A percentile compares a stretch with the other conserved stretches of the same genome.
These are phyloP conservation scores for Himalopsyche japonica DNA, from an alignment of 2,888 invertebrate species.

Conservation along the genomic window DNA sequence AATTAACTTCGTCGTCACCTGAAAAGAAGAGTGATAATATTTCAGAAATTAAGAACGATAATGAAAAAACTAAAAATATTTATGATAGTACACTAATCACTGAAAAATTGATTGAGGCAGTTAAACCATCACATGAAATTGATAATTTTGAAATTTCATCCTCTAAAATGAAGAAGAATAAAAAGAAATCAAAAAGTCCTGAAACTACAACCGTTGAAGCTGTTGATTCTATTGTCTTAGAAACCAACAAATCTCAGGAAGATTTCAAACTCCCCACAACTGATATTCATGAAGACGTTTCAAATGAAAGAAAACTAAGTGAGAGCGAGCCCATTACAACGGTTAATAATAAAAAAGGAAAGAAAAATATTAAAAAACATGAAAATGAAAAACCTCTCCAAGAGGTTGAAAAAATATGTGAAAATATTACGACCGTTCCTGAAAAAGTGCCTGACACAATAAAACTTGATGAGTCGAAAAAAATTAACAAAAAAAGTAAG, in stretches of 20 bases:
- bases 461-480: not conserved
- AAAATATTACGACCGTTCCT: not conserved
- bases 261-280: not conserved
- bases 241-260: not conserved
- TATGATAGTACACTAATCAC: not conserved
- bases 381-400: not conserved
- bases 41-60: not conserved
- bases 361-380: not conserved
- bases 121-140: not conserved
- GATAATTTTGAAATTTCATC: not conserved
- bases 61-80: not conserved
- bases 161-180: not conserved
- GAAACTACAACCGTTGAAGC: not conserved
- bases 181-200: not conserved
- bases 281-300: not conserved
- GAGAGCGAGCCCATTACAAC: not conserved
- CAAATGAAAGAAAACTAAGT: conserved; percentile 14
- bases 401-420: not conserved
- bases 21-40: not conserved
- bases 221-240: not conserved
- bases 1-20: not conserved
- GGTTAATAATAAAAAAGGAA: not conserved
- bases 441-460: too few species aligned
- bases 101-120: not conserved
- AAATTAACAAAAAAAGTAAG: not conserved